Conservation (phyloP, 2,113 vertebrate genomes). For the Colaptes auratus region DNA sequence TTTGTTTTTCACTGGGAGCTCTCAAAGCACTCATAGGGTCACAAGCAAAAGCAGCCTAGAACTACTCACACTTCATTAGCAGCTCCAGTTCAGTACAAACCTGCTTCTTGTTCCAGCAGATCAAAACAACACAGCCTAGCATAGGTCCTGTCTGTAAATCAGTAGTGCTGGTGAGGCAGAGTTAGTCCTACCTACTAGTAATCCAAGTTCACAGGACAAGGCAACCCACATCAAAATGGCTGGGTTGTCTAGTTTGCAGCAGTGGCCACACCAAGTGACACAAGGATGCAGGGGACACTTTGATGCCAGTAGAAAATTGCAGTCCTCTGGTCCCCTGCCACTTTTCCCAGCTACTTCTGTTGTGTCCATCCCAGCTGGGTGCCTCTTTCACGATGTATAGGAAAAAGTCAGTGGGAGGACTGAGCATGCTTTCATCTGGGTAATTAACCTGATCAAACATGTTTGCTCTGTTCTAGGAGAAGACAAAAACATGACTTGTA, state of each 20-base stretch:
- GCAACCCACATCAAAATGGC: not conserved
- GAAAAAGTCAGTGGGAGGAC: not conserved
- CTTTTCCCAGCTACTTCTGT: not conserved
- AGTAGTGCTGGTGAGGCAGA: not conserved
- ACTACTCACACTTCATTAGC: conserved; percentile 49
- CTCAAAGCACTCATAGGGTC: not conserved
- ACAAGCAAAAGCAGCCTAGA: conserved; percentile 27
- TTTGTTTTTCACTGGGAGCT: conserved; percentile 48
- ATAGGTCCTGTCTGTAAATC: not conserved
- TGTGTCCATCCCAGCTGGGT: not conserved
- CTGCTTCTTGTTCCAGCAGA: conserved; percentile 31
- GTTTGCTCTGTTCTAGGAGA: not conserved
- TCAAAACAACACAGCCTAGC: not conserved
- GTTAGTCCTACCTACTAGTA: too few relatives aligned
- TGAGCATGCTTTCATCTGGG: not conserved
- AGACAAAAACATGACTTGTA: not conserved
- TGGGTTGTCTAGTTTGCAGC: not conserved
- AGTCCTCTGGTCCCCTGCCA: not conserved
- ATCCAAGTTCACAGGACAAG: not conserved
- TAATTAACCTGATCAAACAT: not conserved
- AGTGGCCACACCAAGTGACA: not conserved
- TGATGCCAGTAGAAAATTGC: not conserved
- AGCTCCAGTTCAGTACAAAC: conserved; percentile 18
- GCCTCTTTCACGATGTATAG: not conserved
- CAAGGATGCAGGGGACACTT: not conserved